A percentile compares a stretch with the other conserved stretches of the same genome.
phyloP scores from a whole-genome alignment of 2,797 vertebrate species.

The Emys orbicularis region DNA sequence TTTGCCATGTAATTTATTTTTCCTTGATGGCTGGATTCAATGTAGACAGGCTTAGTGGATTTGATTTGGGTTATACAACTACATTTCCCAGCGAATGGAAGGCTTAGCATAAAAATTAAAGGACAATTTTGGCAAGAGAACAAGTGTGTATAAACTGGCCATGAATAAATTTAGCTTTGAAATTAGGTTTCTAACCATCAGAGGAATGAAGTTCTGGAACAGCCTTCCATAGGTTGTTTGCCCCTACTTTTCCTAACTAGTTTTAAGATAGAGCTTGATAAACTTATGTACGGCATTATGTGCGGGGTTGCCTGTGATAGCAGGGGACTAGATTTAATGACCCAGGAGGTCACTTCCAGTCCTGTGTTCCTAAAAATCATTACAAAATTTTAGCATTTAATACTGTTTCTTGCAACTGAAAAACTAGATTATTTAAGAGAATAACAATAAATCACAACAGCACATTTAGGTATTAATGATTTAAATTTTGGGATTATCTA shows the following conservation, averaged over 20 bases:
- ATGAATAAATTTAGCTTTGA: neutral
- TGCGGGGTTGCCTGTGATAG: neutral
- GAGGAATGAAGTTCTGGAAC: neutral
- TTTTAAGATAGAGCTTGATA: neutral
- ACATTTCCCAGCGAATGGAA: neutral
- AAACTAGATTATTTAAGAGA: neutral
- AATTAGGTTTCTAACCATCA: neutral
- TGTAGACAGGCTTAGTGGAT: neutral
- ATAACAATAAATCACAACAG: neutral
- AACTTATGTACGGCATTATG: neutral
- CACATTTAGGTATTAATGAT: neutral
- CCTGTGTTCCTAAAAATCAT: neutral
- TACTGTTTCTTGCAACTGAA: neutral
- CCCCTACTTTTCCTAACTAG: neutral
- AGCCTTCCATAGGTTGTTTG: neutral
- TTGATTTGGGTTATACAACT: neutral
- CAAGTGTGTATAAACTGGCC: neutral
- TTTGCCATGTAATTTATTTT: neutral
- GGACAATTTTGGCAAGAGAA: neutral
- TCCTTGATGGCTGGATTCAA: neutral
- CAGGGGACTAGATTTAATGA: neutral
- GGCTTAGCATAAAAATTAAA: neutral
- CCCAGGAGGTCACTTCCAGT: neutral
- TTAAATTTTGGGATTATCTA: neutral
- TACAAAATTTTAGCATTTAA: neutral